Percentiles rank a stretch among this genome's conserved stretches.
phyloP scores from a whole-genome alignment of 2,888 invertebrate genomes.

The Abrostola tripartita region DNA sequence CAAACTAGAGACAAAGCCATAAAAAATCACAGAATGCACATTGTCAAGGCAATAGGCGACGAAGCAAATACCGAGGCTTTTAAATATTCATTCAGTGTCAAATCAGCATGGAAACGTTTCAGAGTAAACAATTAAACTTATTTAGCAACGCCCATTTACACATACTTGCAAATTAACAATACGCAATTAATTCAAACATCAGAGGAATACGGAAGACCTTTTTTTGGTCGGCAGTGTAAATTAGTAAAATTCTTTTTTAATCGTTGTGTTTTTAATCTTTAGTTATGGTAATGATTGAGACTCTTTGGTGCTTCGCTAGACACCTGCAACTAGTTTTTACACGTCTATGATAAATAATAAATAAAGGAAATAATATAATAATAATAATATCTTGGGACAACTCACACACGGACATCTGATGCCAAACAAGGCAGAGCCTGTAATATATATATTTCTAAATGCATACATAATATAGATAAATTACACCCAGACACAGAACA shows the following conservation, averaged over 20 bases:
- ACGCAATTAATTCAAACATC: slow-evolving; percentile 23
- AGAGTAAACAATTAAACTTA: slow-evolving; percentile 3
- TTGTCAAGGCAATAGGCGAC: neutral
- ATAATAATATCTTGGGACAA: too few species aligned
- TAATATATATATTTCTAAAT: too few species aligned
- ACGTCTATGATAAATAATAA: too few species aligned
- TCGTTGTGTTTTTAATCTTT: slow-evolving; percentile 1
- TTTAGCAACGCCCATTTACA: slow-evolving; percentile 9
- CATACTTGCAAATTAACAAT: slow-evolving; percentile 21
- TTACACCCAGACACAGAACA: too few species aligned
- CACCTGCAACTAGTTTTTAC: too few species aligned
- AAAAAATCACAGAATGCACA: neutral
- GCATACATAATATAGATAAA: too few species aligned
- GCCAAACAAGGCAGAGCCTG: too few species aligned
- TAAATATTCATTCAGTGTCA: too few species aligned
- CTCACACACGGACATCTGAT: too few species aligned
- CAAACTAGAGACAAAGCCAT: neutral
- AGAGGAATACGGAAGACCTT: slow-evolving; percentile 22
- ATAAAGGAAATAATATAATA: too few species aligned
- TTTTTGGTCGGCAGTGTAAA: slow-evolving; percentile 10
- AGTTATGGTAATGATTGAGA: neutral
- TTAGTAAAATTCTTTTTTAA: slow-evolving; percentile 4
- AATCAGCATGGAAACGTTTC: neutral
- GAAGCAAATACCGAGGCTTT: neutral
- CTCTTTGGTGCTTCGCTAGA: too few species aligned